Evolutionary conservation across 1,140 invertebrate species (phyloP).

Genomic region (Drosophila arawakana): DNA sequence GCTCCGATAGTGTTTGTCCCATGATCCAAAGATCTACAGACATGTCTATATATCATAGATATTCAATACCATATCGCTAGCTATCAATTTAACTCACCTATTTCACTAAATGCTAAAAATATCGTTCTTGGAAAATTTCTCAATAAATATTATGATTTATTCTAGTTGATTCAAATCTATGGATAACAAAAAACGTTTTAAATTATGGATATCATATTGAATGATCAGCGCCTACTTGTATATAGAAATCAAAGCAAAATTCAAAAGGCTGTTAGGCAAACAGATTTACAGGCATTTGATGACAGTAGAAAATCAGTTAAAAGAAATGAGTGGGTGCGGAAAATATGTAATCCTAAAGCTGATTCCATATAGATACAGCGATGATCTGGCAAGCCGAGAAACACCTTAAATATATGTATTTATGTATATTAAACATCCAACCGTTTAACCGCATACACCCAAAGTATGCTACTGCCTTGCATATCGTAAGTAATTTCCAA

Average conservation of each 20-base stretch:
- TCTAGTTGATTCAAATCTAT: not conserved
- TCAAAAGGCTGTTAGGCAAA: not conserved
- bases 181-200: slow-evolving; percentile 3
- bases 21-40: slow-evolving; percentile 85
- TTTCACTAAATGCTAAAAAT: slow-evolving; percentile 1
- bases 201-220: slow-evolving; percentile 13
- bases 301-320: no score
- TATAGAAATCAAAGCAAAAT: not conserved
- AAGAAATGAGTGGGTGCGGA: no score
- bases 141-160: slow-evolving; percentile 7
- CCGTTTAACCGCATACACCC: no score
- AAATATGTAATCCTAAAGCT: no score
- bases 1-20: slow-evolving; percentile 97
- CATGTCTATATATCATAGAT: not conserved
- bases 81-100: not conserved
- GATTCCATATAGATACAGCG: no score
- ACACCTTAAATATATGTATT: no score
- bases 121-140: slow-evolving; percentile 2
- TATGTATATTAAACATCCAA: no score
- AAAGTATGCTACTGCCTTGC: no score
- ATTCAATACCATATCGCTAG: not conserved
- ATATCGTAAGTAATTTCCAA: no score
- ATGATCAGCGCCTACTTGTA: slow-evolving; percentile 23
- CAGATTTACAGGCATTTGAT: no score
- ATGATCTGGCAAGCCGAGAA: no score